phyloP scores from a whole-genome alignment of 2,888 invertebrate species.

The Strigamia crassipes region DNA sequence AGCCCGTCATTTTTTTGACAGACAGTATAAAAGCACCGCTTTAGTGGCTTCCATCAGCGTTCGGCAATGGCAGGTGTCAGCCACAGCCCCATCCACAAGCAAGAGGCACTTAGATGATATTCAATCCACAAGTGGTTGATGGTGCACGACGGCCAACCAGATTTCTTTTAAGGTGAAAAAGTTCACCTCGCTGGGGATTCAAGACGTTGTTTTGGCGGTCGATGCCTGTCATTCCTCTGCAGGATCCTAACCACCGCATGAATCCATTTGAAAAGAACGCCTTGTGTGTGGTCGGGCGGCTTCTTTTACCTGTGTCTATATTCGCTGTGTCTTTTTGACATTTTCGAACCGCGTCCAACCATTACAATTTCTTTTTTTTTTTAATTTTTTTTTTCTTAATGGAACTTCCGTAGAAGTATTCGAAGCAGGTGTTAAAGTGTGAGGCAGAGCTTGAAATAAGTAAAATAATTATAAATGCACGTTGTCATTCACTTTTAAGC shows the following conservation, averaged over 20 bases:
- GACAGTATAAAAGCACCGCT: conserved; percentile 33
- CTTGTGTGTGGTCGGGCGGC: conserved; percentile 13
- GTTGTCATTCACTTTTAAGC: conserved; percentile 1
- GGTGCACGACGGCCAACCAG: conserved; percentile 5
- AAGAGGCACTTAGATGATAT: conserved; percentile 27
- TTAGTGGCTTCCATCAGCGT: conserved; percentile 24
- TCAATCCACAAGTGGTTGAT: conserved; percentile 11
- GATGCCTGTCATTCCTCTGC: conserved; percentile 3
- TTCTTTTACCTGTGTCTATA: not conserved
- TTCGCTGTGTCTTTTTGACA: not conserved
- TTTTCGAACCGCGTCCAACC: not conserved
- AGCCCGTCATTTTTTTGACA: conserved; percentile 32
- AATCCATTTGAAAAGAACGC: not conserved
- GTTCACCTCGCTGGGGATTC: conserved; percentile 22
- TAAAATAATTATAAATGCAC: not conserved
- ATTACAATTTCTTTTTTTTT: not conserved
- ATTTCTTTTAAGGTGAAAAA: conserved; percentile 22
- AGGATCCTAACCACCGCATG: not conserved
- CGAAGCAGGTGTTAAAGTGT: not conserved
- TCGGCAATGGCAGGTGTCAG: conserved; percentile 18
- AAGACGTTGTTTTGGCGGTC: conserved; percentile 15
- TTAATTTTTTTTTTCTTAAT: not conserved
- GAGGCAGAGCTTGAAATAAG: not conserved
- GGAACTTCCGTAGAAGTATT: not conserved
- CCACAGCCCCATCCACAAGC: not conserved